phyloP scores from a whole-genome alignment of 2,888 invertebrate species.

The Agonopterix subpropinquella region DNA sequence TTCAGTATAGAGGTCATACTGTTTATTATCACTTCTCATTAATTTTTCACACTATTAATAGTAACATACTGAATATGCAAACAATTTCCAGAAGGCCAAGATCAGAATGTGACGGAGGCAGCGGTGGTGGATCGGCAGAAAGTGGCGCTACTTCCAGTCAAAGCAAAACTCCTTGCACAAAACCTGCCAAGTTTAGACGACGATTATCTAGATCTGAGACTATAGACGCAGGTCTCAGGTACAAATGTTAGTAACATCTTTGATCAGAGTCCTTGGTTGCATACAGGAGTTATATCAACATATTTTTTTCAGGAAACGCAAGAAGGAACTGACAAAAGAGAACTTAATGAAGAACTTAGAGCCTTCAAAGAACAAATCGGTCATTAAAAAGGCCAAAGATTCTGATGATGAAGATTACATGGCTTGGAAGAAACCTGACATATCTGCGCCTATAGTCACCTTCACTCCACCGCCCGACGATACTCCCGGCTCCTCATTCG shows the following conservation, averaged over 20 bases:
- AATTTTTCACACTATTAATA: no score
- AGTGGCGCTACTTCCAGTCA: conserved; percentile 66
- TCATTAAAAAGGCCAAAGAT: conserved; percentile 59
- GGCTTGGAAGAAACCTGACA: conserved; percentile 63
- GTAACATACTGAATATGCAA: background rate
- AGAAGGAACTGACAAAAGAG: conserved; percentile 56
- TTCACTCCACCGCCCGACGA: conserved; percentile 62
- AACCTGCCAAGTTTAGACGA: conserved; percentile 54
- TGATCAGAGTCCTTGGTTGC: background rate
- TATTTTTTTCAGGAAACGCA: conserved; percentile 52
- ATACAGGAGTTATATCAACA: background rate
- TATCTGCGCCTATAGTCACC: conserved; percentile 56
- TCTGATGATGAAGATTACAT: conserved; percentile 70
- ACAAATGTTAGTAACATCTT: conserved; percentile 4
- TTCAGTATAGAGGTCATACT: no score
- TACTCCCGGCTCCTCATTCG: conserved; percentile 40
- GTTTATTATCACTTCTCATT: no score
- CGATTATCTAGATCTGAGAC: conserved; percentile 53
- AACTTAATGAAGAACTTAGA: conserved; percentile 44
- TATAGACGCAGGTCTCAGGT: conserved; percentile 54
- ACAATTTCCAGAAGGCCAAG: conserved; percentile 37
- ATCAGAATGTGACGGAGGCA: conserved; percentile 61
- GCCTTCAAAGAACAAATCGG: conserved; percentile 43
- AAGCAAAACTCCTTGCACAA: conserved; percentile 48
- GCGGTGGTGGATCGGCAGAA: conserved; percentile 61